Evolutionary conservation across 1,140 invertebrate genomes (phyloP), one percentile per base, ranked within the genome.

Genomic region (Scaptodrosophila lebanonensis): DNA sequence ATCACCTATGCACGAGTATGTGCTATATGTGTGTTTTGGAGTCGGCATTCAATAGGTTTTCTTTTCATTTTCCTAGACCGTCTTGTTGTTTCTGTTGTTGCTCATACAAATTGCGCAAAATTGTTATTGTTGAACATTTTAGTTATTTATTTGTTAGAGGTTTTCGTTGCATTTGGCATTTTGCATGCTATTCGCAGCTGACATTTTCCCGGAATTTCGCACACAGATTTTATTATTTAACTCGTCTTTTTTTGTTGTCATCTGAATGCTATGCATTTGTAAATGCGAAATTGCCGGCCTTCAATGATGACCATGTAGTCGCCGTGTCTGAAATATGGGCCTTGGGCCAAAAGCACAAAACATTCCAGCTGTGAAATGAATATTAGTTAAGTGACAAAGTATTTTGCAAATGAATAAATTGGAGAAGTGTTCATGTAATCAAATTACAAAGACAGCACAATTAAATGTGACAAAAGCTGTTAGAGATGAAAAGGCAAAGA

Each of bases 341-440:
- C 6, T 50, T 50, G 57, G 57, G 49, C 60, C 44, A 58, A 58
- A 58, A 45, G 47, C 50, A 30, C 40, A 50, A 43, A 17, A 25
- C 11, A 27, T 16, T n/a, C n/a, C n/a, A n/a, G n/a, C n/a, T n/a
- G n/a, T 43, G 58, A 64, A 63, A 64, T 53, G 33, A n/a, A n/a
- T n/a, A n/a, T n/a, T n/a, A n/a, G n/a, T n/a, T n/a, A n/a, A n/a
- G n/a, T n/a, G n/a, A n/a, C 22, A 57, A 62, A 49, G 39, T 52
- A 48, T 45, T 49, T 69, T 75, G 66, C 18, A 47, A 79, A 82
- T 79, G 82, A 54, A 44, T 79, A 79, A 79, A 79, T 79, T 79
- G 73, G 17, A 65, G 60, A 79, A 79, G 73, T 79, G 73, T 79
- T 75, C 73, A 75, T 79, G 75, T 79, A 79, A 79, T 79, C 45